Evolutionary conservation across 1,140 invertebrate genomes (phyloP).

Genomic region (Zaprionus vittiger): DNA sequence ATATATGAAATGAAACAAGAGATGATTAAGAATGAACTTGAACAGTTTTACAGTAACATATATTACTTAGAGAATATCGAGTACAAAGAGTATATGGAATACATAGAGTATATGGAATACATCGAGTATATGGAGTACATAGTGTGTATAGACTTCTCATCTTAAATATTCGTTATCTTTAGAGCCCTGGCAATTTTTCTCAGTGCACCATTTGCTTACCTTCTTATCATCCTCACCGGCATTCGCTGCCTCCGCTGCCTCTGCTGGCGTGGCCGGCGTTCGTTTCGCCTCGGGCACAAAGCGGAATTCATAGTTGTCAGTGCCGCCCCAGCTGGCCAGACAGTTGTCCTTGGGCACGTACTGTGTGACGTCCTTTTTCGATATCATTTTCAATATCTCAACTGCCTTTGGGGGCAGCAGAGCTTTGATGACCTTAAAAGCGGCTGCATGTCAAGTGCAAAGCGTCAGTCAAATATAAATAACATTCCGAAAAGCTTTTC

Average conservation of each 20-base stretch:
- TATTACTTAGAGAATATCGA: too few species aligned
- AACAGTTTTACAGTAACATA: background rate
- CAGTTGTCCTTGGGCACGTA: conserved; percentile 91
- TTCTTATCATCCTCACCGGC: conserved; percentile 65
- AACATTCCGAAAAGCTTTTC: conserved; percentile 11
- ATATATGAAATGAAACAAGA: conserved; percentile 2
- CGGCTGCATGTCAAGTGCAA: conserved; percentile 86
- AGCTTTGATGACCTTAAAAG: conserved; percentile 96
- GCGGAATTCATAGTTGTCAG: conserved; percentile 89
- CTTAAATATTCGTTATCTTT: background rate
- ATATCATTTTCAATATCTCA: conserved; percentile 95
- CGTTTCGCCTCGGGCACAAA: conserved; percentile 87
- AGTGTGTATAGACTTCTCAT: background rate
- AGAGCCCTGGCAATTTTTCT: background rate
- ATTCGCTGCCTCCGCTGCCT: conserved; percentile 40
- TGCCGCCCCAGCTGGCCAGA: conserved; percentile 93
- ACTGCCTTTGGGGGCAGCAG: conserved; percentile 95
- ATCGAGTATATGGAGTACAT: too few species aligned
- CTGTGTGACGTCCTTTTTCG: conserved; percentile 90
- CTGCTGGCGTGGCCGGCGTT: conserved; percentile 17
- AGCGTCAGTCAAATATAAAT: conserved; percentile 10
- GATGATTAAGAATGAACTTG: background rate
- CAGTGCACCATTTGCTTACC: conserved; percentile 48
- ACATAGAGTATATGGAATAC: too few species aligned
- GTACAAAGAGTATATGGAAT: too few species aligned